A percentile compares a stretch with the other conserved stretches of the same genome.
Evolutionary conservation across 2,797 vertebrate genomes (phyloP).

Genomic region (Melanotaenia parkinsoni): DNA sequence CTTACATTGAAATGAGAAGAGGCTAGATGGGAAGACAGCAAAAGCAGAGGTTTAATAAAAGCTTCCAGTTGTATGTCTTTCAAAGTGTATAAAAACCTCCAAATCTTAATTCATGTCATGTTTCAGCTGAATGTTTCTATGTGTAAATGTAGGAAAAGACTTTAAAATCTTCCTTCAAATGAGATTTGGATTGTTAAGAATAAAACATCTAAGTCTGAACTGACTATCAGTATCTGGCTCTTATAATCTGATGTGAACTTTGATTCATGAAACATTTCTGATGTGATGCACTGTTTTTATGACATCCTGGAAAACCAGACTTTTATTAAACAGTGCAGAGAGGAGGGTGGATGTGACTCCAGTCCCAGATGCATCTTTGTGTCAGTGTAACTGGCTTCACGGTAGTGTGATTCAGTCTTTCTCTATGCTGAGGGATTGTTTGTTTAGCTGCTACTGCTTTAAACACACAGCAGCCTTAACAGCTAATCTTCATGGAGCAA

Average conservation of each 20-base stretch:
- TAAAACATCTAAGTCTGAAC: slow-evolving; percentile 25
- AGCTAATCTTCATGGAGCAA: slow-evolving; percentile 20
- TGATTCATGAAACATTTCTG: slow-evolving; percentile 8
- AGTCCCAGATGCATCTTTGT: slow-evolving; percentile 1
- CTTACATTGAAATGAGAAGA: slow-evolving; percentile 33
- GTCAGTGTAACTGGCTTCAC: slow-evolving; percentile 14
- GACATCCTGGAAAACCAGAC: neutral
- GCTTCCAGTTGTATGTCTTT: slow-evolving; percentile 30
- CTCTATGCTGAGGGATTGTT: slow-evolving; percentile 44
- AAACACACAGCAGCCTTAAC: slow-evolving; percentile 27
- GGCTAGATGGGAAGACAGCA: slow-evolving; percentile 10
- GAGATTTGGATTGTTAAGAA: slow-evolving; percentile 40
- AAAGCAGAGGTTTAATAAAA: slow-evolving; percentile 29
- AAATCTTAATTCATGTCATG: slow-evolving; percentile 46
- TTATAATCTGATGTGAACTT: slow-evolving; percentile 17
- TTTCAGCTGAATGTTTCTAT: slow-evolving; percentile 22
- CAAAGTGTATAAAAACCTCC: slow-evolving; percentile 41
- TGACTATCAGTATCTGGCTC: slow-evolving; percentile 16
- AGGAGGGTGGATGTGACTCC: slow-evolving; percentile 30
- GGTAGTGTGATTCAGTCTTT: slow-evolving; percentile 23
- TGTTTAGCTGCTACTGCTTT: slow-evolving; percentile 47
- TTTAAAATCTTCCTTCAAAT: slow-evolving; percentile 30
- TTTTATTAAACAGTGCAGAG: slow-evolving; percentile 4
- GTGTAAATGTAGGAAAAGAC: slow-evolving; percentile 33
- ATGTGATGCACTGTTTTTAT: neutral